These are phyloP conservation scores for Aulostomus chinensis DNA, from an alignment of 2,797 vertebrate genomes.

Conservation along the genomic window DNA sequence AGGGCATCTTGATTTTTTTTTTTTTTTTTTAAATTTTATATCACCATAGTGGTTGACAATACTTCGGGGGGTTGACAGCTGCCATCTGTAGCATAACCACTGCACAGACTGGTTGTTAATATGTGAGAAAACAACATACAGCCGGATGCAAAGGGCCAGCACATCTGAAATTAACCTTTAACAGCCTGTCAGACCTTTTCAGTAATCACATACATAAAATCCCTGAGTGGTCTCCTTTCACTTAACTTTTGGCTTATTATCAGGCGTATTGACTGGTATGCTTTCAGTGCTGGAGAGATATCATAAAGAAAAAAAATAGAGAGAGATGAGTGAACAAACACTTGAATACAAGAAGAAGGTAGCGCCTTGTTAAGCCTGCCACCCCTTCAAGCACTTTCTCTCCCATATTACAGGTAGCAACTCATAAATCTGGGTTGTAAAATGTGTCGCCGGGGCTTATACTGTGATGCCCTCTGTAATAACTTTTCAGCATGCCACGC, in stretches of 20 bases:
- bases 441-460: conserved; percentile 52
- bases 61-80: conserved; percentile 19
- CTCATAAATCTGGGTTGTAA: conserved; percentile 59
- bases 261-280: conserved; percentile 29
- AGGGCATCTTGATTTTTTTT: conserved; percentile 24
- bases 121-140: conserved; percentile 25
- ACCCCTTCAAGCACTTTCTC: conserved; percentile 44
- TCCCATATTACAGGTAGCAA: conserved; percentile 43
- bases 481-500: conserved; percentile 35
- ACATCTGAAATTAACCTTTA: conserved; percentile 30
- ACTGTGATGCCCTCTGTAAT: conserved; percentile 51
- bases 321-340: conserved; percentile 41
- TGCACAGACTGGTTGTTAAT: conserved; percentile 10
- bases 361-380: conserved; percentile 55
- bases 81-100: conserved; percentile 3
- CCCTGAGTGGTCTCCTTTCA: conserved; percentile 8
- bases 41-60: not conserved
- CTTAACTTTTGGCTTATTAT: conserved; percentile 45
- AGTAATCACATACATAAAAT: conserved; percentile 16
- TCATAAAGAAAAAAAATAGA: conserved; percentile 22
- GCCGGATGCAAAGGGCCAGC: conserved; percentile 5
- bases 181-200: conserved; percentile 26
- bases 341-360: conserved; percentile 44
- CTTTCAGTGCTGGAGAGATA: conserved; percentile 22
- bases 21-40: not conserved